Percentiles rank a stretch among this genome's conserved stretches.
Conservation (phyloP, 2,113 vertebrate species). For the Podilymbus podiceps region DNA sequence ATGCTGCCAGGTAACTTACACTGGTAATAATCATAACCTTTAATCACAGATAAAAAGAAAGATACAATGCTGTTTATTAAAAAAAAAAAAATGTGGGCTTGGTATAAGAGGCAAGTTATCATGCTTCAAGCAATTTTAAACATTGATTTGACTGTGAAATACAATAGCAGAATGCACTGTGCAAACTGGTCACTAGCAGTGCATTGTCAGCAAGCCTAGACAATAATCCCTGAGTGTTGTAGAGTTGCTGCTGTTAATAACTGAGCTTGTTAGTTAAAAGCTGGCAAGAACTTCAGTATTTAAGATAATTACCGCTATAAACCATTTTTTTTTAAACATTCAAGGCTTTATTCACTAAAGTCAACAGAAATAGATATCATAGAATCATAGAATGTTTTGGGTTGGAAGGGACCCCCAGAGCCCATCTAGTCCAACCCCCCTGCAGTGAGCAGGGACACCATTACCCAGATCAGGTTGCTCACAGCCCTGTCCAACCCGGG, state of each 20-base stretch:
- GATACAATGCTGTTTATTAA: conserved; percentile 56
- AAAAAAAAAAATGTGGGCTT: neutral
- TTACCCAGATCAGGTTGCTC: no score
- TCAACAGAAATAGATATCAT: conserved; percentile 36
- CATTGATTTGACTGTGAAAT: conserved; percentile 70
- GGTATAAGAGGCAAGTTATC: conserved; percentile 35
- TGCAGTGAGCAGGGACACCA: no score
- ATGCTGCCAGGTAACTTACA: conserved; percentile 73
- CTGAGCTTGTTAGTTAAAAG: conserved; percentile 76
- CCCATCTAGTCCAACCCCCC: no score
- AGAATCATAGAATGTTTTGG: no score
- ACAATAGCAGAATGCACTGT: conserved; percentile 72
- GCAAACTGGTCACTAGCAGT: conserved; percentile 72
- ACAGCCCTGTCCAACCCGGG: no score
- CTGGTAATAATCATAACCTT: conserved; percentile 73
- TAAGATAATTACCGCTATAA: conserved; percentile 79
- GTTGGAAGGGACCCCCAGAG: no score
- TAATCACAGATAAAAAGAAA: conserved; percentile 74
- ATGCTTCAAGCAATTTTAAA: conserved; percentile 67
- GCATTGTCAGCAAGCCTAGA: conserved; percentile 71
- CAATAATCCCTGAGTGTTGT: conserved; percentile 71
- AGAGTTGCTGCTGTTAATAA: conserved; percentile 69
- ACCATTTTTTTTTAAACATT: conserved; percentile 69
- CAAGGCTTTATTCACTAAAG: conserved; percentile 58
- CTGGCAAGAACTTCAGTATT: conserved; percentile 73